Conservation (phyloP, 2,888 invertebrate species). For the Melanostoma scalare region DNA sequence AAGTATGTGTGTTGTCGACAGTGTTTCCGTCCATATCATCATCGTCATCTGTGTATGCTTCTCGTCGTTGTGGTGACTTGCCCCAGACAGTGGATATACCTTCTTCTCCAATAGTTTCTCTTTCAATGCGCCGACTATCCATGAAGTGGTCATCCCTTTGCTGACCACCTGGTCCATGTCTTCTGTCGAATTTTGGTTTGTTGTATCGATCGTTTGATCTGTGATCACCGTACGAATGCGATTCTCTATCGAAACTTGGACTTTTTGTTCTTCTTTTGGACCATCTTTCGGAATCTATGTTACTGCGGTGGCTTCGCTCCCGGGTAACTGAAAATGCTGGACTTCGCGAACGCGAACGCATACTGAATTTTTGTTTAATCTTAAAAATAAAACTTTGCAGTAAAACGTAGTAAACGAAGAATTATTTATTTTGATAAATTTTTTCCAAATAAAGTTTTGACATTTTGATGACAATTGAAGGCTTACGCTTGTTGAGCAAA, state of each 20-base stretch:
- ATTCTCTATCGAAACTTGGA: constrained; percentile 25
- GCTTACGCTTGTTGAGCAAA: too few relatives aligned
- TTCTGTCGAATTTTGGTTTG: constrained; percentile 70
- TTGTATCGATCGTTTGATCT: constrained; percentile 77
- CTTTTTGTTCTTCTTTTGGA: constrained; percentile 42
- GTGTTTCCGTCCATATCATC: constrained; percentile 75
- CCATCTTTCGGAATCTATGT: constrained; percentile 8
- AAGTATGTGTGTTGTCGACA: constrained; percentile 76
- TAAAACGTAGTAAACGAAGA: background rate
- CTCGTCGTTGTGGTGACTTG: constrained; percentile 87
- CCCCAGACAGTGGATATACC: constrained; percentile 89
- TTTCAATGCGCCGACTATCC: constrained; percentile 87
- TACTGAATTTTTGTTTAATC: background rate
- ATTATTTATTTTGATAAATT: background rate
- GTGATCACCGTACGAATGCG: constrained; percentile 15
- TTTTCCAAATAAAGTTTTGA: background rate
- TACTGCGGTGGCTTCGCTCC: constrained; percentile 4
- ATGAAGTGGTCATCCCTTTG: constrained; percentile 85
- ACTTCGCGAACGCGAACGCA: constrained; percentile 45
- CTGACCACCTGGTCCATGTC: constrained; percentile 55
- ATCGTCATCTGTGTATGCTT: constrained; percentile 83
- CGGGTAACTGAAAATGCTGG: constrained; percentile 24
- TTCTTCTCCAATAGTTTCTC: constrained; percentile 88
- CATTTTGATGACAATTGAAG: too few relatives aligned
- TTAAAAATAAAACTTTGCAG: too few relatives aligned